Base-by-base conservation (phyloP, 2,888 invertebrate genomes). In the Tanaodytes sp. region DNA sequence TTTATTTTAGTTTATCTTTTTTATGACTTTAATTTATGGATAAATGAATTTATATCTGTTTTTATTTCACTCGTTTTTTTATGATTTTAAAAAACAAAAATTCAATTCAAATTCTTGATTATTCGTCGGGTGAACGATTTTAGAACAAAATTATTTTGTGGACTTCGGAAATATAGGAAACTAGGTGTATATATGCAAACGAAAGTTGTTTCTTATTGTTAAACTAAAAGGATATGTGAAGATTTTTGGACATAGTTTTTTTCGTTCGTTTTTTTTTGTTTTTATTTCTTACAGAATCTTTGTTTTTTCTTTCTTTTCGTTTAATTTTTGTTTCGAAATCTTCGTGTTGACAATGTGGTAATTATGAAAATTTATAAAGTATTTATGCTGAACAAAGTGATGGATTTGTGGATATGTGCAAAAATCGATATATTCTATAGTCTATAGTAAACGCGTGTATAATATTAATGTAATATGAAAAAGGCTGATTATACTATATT, bases 401-500 rank as follows among this genome's bases (percentile, higher is more conserved):
- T 20, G 31, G 31, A 46, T 57, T 37, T 45, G 46, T 48, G 65
- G 65, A 65, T 33, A 65, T 33, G 65, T 65, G 65, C 65, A 65
- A 65, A 64, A 58, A 57, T 31, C 31, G 5, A 55, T 42, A 42
- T n/a, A 30, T 52, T 55, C 45, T 57, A 58, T 58, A 59, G 46
- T 20, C 36, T 58, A 59, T 57, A 42, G 15, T 27, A 36, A 8
- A 33, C 12, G 33, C 43, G 51, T 36, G 57, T 57, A 64, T 57
- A 57, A 37, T 48, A 33, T 62, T 54, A 20, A 55, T 36, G 36
- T 23, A 52, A 48, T 59, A 57, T 15, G 16, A 45, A 52, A n/a
- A 65, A 65, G 65, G 58, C 65, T 65, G 65, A 65, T 65, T 58
- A 65, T 52, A 64, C 51, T 48, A 40, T 46, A 57, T 48, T 62